Conservation (phyloP, 1,140 invertebrate species). For the Euschistus heros region DNA sequence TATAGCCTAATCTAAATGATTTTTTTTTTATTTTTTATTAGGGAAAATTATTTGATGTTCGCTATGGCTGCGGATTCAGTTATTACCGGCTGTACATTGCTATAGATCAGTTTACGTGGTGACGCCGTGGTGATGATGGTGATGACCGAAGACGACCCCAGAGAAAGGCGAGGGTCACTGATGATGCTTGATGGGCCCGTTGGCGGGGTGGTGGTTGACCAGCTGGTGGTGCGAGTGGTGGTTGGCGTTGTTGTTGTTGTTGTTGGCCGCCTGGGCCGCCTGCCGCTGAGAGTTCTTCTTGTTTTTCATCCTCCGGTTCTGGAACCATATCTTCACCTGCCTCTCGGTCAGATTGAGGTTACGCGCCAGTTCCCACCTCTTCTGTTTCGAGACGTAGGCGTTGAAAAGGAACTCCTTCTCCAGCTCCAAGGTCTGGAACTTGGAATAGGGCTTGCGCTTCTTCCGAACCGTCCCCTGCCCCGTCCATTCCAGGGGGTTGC, state of each 20-base stretch:
- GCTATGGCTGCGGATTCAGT: background rate
- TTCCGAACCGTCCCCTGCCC: slow-evolving; percentile 85
- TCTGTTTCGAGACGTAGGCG: slow-evolving; percentile 94
- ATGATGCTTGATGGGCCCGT: slow-evolving; percentile 65
- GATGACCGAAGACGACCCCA: slow-evolving; percentile 56
- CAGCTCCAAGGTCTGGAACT: slow-evolving; percentile 89
- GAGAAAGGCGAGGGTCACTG: slow-evolving; percentile 79
- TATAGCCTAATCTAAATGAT: background rate
- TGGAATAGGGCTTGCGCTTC: slow-evolving; percentile 95
- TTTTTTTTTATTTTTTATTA: too few species aligned
- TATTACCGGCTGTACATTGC: background rate
- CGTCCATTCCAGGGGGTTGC: slow-evolving; percentile 82
- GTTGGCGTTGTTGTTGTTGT: slow-evolving; percentile 64
- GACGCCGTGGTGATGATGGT: slow-evolving; percentile 30
- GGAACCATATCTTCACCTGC: slow-evolving; percentile 92
- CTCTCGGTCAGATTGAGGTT: slow-evolving; percentile 88
- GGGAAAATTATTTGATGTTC: too few species aligned
- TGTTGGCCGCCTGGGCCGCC: slow-evolving; percentile 53
- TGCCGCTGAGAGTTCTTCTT: slow-evolving; percentile 93
- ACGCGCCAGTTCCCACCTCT: slow-evolving; percentile 88
- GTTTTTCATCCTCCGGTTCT: slow-evolving; percentile 98
- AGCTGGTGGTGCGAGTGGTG: slow-evolving; percentile 40
- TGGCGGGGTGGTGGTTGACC: slow-evolving; percentile 38
- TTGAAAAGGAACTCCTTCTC: slow-evolving; percentile 96
- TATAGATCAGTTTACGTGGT: slow-evolving; percentile 23